Evolutionary conservation across 1,140 invertebrate genomes (phyloP).

Genomic region (Euura lappo): DNA sequence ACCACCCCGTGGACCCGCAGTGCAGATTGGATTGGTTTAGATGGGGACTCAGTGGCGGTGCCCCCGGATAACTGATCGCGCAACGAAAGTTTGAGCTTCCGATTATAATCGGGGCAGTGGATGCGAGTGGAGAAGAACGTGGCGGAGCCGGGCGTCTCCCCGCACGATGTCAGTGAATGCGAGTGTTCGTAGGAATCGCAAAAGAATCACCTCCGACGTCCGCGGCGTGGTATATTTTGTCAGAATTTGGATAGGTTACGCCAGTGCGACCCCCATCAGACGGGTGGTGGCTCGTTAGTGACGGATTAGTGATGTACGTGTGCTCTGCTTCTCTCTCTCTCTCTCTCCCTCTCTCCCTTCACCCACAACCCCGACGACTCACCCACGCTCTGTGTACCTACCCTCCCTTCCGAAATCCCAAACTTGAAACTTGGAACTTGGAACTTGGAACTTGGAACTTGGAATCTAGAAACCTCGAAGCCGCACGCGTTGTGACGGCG

Average conservation of each 20-base stretch:
- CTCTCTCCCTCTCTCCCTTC: slow-evolving; percentile 29
- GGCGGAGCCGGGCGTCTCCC: no score
- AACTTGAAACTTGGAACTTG: neutral
- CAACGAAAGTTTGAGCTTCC: no score
- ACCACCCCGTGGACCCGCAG: slow-evolving; percentile 41
- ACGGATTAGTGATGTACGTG: slow-evolving; percentile 55
- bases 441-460: neutral
- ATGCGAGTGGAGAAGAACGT: no score
- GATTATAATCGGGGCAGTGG: no score
- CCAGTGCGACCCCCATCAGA: slow-evolving; percentile 40
- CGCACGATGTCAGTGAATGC: no score
- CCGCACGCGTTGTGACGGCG: neutral
- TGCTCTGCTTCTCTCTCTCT: slow-evolving; percentile 20
- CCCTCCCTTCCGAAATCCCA: neutral
- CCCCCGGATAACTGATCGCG: neutral
- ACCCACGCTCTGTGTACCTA: slow-evolving; percentile 16
- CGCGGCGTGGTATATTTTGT: no score
- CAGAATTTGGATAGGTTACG: slow-evolving; percentile 24
- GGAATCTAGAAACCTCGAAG: neutral
- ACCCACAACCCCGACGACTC: slow-evolving; percentile 37
- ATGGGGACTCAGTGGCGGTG: slow-evolving; percentile 44
- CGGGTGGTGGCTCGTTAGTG: slow-evolving; percentile 49
- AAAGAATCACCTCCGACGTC: no score
- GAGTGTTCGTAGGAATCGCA: no score
- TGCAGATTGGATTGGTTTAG: slow-evolving; percentile 53